Base-by-base conservation (phyloP, 2,113 vertebrate species). In the Brienomyrus longianalis region DNA sequence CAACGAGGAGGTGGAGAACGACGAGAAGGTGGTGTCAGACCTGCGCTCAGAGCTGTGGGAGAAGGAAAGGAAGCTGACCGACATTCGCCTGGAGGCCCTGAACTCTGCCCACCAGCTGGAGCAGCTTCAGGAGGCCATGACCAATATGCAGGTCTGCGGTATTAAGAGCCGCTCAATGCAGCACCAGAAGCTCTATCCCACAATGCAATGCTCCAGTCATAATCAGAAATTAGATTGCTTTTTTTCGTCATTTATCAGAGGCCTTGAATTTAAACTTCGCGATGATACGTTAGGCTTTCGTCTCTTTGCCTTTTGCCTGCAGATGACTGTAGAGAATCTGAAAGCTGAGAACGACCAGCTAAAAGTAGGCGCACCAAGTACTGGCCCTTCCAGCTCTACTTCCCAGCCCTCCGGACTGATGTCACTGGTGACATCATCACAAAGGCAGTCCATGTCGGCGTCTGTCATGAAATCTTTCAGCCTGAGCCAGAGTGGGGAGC, bases 1-100 rank as follows among this genome's bases (percentile, higher is more conserved):
- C 3, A 94, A 56, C 0, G 92, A 95, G 0, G 96, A 96, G 0
- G 91, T 93, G 13, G 97, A 97, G 62, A 94, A 95, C 0, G 98
- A 98, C 54, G 98, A 98, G 90, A 99, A 98, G 92, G 97, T 98
- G 85, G 98, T 99, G 21, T 96, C 97, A 0, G 96, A 97, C 31
- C 95, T 99, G 89, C 97, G 98, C n/a, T 95, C 97, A 0, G 98
- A 99, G 93, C 95, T 99, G 39, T 99, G 98, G 98, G 98, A 99
- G 93, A 99, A 99, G 92, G 98, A 99, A 90, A 97, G 98, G 93
- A 99, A 99, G 93, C 96, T 99, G 48, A 99, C 98, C 0, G 98
- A 99, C 90, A 98, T 99, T 91, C 97, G 98, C 3, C 92, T 99
- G 90, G 98, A 99, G 93, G 98, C 98, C 56, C 95, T 99, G 3